Percentiles rank a stretch among this genome's conserved stretches.
These are phyloP conservation scores for Leptinotarsa juncta DNA, from an alignment of 2,888 invertebrate genomes.

Conservation along the genomic window DNA sequence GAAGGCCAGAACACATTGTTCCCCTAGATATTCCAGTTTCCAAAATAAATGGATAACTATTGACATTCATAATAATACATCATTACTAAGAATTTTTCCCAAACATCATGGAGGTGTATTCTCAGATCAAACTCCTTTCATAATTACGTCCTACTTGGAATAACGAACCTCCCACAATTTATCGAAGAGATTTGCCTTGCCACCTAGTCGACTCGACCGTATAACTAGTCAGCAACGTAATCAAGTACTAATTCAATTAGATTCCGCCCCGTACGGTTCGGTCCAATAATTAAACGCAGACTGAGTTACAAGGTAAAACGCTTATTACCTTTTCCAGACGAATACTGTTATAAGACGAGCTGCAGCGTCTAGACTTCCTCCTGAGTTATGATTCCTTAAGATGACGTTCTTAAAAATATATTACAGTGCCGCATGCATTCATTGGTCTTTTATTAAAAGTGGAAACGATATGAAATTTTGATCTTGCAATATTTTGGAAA, in stretches of 20 bases:
- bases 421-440: conserved; percentile 22
- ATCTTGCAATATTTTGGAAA: not conserved
- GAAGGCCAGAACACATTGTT: too few species aligned
- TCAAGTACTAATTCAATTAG: conserved; percentile 58
- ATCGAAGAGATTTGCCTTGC: conserved; percentile 6
- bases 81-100: too few species aligned
- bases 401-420: conserved; percentile 33
- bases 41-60: too few species aligned
- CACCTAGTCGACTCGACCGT: conserved; percentile 12
- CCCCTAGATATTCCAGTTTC: too few species aligned
- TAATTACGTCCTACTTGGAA: not conserved
- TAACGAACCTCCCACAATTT: not conserved
- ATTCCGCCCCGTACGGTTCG: conserved; percentile 51
- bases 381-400: conserved; percentile 29
- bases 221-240: conserved; percentile 41
- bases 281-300: conserved; percentile 55
- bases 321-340: conserved; percentile 8
- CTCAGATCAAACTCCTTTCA: too few species aligned
- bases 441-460: conserved; percentile 24
- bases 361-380: conserved; percentile 26
- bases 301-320: conserved; percentile 46
- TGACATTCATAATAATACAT: too few species aligned
- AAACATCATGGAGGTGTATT: too few species aligned
- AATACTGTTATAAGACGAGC: not conserved
- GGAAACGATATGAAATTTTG: conserved; percentile 9